Conservation (phyloP, 1,140 invertebrate genomes). For the Ladona fulva region DNA sequence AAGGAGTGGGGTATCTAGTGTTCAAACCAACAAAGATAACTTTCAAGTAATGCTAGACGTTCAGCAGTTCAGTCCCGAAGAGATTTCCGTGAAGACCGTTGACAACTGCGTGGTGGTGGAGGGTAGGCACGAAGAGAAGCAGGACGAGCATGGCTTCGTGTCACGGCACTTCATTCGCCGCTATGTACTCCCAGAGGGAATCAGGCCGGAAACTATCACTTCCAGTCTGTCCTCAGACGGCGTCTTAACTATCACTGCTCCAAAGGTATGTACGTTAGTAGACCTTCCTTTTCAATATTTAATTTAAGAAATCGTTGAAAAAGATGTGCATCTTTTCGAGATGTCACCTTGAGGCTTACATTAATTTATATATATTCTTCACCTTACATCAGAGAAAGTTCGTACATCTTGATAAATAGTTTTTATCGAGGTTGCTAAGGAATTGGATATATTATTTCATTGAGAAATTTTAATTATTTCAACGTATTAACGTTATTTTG, state of each 20-base stretch:
- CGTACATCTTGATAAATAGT: neutral
- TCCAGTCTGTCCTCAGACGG: slow-evolving; percentile 65
- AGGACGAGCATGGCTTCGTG: slow-evolving; percentile 53
- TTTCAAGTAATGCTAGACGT: slow-evolving; percentile 48
- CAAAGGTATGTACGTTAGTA: slow-evolving; percentile 24
- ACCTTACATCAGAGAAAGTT: neutral
- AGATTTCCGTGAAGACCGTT: slow-evolving; percentile 51
- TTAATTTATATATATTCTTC: neutral
- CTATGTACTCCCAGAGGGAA: slow-evolving; percentile 58
- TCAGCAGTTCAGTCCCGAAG: slow-evolving; percentile 62
- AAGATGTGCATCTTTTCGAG: too few species aligned
- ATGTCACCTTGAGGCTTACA: neutral
- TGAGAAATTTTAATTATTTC: too few species aligned
- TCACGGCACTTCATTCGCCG: slow-evolving; percentile 56
- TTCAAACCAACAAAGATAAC: slow-evolving; percentile 63
- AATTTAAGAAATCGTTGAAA: too few species aligned
- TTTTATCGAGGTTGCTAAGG: neutral
- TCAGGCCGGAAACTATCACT: slow-evolving; percentile 49
- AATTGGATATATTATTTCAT: neutral
- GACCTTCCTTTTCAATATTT: too few species aligned
- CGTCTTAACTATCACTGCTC: slow-evolving; percentile 53
- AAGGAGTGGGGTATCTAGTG: slow-evolving; percentile 56
- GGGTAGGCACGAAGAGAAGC: slow-evolving; percentile 60
- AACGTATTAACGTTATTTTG: too few species aligned
- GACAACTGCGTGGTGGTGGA: slow-evolving; percentile 56